phyloP scores from a whole-genome alignment of 2,113 vertebrate genomes.

The Notechis scutatus region DNA sequence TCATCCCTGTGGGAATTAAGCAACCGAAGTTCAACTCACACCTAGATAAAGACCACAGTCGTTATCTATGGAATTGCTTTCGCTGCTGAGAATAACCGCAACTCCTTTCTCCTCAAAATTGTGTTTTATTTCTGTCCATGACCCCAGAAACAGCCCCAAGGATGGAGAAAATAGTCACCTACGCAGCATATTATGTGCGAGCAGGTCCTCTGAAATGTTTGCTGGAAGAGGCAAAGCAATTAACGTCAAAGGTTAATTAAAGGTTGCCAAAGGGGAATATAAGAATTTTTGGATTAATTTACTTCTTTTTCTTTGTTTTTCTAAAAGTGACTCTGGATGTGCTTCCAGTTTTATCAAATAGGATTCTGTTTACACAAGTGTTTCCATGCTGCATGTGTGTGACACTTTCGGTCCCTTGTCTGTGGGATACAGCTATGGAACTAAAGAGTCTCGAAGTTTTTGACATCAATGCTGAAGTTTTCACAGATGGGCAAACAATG shows the following conservation, averaged over 20 bases:
- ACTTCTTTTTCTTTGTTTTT: slow-evolving; percentile 51
- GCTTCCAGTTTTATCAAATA: slow-evolving; percentile 56
- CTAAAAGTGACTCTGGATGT: slow-evolving; percentile 50
- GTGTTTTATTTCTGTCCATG: not conserved
- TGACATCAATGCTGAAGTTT: slow-evolving; percentile 18
- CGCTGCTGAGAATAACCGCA: not conserved
- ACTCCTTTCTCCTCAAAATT: not conserved
- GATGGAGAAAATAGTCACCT: not conserved
- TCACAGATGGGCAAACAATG: slow-evolving; percentile 13
- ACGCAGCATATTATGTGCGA: not conserved
- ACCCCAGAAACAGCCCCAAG: not conserved
- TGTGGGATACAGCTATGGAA: slow-evolving; percentile 27
- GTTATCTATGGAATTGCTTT: not conserved
- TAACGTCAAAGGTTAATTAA: not conserved
- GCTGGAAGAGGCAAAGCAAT: not conserved
- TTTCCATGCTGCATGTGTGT: slow-evolving; percentile 25
- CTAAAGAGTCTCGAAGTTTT: accelerated
- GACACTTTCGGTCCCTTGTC: slow-evolving; percentile 46
- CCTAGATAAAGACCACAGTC: not conserved
- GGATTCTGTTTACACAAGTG: slow-evolving; percentile 54
- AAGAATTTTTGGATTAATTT: slow-evolving; percentile 43
- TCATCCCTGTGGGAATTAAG: not conserved
- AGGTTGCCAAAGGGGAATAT: not conserved
- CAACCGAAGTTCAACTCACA: not conserved
- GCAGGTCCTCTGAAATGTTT: not conserved